These are phyloP conservation scores for Eulemur rubriventer DNA, from an alignment of 2,797 vertebrate species.

Conservation along the genomic window DNA sequence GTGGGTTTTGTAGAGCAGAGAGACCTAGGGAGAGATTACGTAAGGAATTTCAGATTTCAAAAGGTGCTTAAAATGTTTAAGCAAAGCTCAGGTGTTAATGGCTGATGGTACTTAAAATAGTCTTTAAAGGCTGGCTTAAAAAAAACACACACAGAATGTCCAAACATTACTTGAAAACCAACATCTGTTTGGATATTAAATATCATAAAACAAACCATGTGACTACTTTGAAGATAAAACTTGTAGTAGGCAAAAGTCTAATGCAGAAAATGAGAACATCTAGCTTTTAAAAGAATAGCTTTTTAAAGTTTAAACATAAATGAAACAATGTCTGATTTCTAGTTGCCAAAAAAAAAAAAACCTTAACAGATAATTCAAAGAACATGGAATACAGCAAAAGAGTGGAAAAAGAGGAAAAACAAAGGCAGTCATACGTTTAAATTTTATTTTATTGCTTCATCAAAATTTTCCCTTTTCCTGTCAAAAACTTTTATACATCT, in stretches of 20 bases:
- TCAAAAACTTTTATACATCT: slow-evolving; percentile 87
- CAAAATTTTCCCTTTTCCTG: slow-evolving; percentile 78
- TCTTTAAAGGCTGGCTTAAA: background rate
- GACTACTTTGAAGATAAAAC: slow-evolving; percentile 20
- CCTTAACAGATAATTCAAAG: background rate
- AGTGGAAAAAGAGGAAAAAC: slow-evolving; percentile 74
- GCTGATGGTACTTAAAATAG: background rate
- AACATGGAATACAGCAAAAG: background rate
- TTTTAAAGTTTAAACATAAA: slow-evolving; percentile 44
- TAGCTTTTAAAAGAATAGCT: slow-evolving; percentile 8
- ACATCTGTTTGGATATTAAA: slow-evolving; percentile 31
- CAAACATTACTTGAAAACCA: background rate
- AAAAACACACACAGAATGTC: background rate
- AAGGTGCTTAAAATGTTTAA: background rate
- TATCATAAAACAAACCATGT: slow-evolving; percentile 16
- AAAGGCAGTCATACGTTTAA: slow-evolving; percentile 82
- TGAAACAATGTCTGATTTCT: slow-evolving; percentile 1
- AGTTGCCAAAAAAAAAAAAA: slow-evolving; percentile 9
- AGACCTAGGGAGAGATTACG: background rate
- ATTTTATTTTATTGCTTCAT: slow-evolving; percentile 87
- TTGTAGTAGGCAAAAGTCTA: background rate
- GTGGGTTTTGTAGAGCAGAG: background rate
- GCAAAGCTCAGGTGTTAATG: background rate
- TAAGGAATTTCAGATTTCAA: background rate
- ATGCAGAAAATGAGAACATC: background rate